Evolutionary conservation across 2,113 vertebrate genomes (phyloP).

Genomic region (Campylomormyrus tamandua): DNA sequence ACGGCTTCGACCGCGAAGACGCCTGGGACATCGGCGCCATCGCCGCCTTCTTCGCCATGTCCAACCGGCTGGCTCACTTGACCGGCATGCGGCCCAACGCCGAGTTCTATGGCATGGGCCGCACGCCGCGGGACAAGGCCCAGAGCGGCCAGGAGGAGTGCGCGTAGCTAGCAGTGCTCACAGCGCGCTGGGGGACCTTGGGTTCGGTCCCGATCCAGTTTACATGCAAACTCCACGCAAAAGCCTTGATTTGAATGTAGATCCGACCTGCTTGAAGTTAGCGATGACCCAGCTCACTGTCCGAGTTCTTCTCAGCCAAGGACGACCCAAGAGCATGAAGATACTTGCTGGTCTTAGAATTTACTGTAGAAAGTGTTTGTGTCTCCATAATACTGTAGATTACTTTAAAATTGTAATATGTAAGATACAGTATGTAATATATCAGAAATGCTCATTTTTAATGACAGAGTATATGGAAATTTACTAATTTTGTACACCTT

Average conservation of each 20-base stretch:
- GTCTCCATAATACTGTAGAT: background rate
- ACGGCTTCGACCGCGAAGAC: conserved; percentile 71
- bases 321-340: background rate
- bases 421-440: background rate
- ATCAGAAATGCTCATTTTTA: background rate
- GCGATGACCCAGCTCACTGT: background rate
- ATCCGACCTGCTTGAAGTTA: background rate
- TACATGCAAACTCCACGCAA: background rate
- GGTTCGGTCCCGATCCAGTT: background rate
- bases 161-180: too few relatives aligned
- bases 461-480: background rate
- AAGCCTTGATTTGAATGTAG: background rate
- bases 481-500: background rate
- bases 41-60: conserved; percentile 73
- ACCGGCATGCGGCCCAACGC: conserved; percentile 65
- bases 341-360: background rate
- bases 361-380: background rate
- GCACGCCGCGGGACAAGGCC: conserved; percentile 47
- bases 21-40: conserved; percentile 76
- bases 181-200: background rate
- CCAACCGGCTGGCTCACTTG: conserved; percentile 68
- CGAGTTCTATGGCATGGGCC: conserved; percentile 72
- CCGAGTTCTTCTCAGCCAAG: background rate
- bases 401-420: background rate
- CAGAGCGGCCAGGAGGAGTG: background rate